These are phyloP conservation scores for Pelvicachromis taeniatus DNA, from an alignment of 2,113 vertebrate species.

Conservation along the genomic window DNA sequence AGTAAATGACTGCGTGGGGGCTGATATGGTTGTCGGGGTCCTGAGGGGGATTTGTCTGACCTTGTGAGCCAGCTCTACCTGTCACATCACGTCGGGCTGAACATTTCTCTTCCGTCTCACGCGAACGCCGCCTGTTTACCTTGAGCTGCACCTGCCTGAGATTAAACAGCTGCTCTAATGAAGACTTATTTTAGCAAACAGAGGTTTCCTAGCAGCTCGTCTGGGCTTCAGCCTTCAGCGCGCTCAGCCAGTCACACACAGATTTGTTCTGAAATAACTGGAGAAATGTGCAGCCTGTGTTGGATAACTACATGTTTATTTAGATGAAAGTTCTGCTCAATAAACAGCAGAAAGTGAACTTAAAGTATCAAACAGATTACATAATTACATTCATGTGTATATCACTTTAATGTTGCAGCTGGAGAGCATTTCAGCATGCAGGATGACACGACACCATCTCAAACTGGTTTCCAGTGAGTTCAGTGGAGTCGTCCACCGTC, in stretches of 20 bases:
- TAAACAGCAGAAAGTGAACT: not conserved
- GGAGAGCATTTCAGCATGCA: not conserved
- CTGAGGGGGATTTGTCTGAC: not conserved
- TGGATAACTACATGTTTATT: too few species aligned
- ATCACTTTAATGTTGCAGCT: not conserved
- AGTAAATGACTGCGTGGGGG: not conserved
- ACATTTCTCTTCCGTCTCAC: not conserved
- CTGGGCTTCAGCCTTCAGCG: not conserved
- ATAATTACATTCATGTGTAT: rapidly evolving
- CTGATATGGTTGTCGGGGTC: not conserved
- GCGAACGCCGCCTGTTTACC: not conserved
- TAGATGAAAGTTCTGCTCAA: not conserved
- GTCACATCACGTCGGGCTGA: not conserved
- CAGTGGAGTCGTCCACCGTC: not conserved
- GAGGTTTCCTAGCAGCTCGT: not conserved
- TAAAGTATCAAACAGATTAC: not conserved
- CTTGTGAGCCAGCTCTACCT: not conserved
- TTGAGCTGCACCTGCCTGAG: not conserved
- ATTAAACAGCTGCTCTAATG: not conserved
- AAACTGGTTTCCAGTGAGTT: not conserved
- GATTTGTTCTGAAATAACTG: not conserved
- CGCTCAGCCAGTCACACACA: not conserved
- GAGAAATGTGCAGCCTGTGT: not conserved
- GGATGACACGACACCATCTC: not conserved
- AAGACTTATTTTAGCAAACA: not conserved